These are phyloP conservation scores for Gortyna flavago DNA, from an alignment of 2,888 invertebrate species.

Conservation along the genomic window DNA sequence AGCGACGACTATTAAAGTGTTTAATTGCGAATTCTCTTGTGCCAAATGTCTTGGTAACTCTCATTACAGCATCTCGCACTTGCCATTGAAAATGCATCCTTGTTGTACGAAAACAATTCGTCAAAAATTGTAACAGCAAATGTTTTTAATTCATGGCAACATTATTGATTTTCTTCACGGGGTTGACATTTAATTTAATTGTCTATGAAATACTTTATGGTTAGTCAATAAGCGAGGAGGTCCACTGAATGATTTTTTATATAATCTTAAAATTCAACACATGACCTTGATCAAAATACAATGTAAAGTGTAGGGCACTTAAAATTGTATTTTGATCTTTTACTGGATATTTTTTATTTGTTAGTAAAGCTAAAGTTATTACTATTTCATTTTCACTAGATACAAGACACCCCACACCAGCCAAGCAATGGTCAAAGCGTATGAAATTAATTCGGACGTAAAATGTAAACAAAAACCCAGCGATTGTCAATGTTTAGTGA, in stretches of 20 bases:
- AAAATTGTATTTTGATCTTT: neutral
- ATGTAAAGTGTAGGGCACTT: neutral
- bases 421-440: neutral
- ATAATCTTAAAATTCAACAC: no score
- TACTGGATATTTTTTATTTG: neutral
- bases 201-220: constrained; percentile 69
- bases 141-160: constrained; percentile 83
- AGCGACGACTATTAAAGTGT: constrained; percentile 73
- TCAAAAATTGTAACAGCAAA: constrained; percentile 78
- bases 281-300: neutral
- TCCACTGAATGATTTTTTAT: constrained; percentile 2
- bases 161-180: constrained; percentile 81
- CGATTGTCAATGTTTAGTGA: no score
- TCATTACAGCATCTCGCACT: constrained; percentile 63
- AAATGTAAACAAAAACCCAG: neutral
- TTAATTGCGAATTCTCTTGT: constrained; percentile 77
- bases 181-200: constrained; percentile 74
- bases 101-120: constrained; percentile 76
- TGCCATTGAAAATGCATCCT: constrained; percentile 81
- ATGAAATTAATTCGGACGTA: neutral
- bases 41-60: constrained; percentile 64
- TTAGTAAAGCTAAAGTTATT: neutral
- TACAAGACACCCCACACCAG: neutral
- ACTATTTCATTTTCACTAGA: neutral
- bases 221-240: neutral